Conservation (phyloP, 2,888 invertebrate species). For the Omphaloscelis lunosa region DNA sequence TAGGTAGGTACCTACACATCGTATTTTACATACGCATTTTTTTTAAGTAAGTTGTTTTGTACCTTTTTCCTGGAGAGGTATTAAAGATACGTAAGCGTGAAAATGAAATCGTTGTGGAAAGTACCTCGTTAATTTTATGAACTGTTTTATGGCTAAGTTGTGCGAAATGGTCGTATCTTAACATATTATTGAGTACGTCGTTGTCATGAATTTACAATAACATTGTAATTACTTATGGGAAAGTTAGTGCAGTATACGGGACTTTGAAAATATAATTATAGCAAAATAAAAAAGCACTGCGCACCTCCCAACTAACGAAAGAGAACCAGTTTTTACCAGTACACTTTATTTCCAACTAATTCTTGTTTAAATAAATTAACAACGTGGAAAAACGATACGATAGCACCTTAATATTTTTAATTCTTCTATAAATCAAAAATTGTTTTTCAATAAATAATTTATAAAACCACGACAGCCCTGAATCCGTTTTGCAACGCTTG, state of each 20-base stretch:
- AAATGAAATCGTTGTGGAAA: slow-evolving; percentile 31
- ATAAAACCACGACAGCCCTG: slow-evolving; percentile 32
- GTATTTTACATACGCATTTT: background rate
- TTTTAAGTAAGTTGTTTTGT: background rate
- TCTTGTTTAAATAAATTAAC: background rate
- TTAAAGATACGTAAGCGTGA: slow-evolving; percentile 21
- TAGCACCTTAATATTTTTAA: background rate
- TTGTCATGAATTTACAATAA: background rate
- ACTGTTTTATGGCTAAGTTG: slow-evolving; percentile 48
- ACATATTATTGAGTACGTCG: slow-evolving; percentile 31
- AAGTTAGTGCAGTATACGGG: background rate
- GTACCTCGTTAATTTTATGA: slow-evolving; percentile 50
- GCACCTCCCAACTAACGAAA: too few species aligned
- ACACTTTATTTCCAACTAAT: background rate
- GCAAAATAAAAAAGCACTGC: background rate
- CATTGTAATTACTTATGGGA: slow-evolving; percentile 2
- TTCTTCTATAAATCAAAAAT: background rate
- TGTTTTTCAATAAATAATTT: background rate
- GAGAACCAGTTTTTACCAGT: background rate
- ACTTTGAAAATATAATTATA: background rate
- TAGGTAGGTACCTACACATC: too few species aligned
- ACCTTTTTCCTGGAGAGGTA: slow-evolving; percentile 18
- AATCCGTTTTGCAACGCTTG: slow-evolving; percentile 26
- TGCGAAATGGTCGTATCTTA: slow-evolving; percentile 39
- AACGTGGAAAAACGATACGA: background rate